Percentiles rank a stretch among this genome's conserved stretches.
Evolutionary conservation across 2,113 vertebrate genomes (phyloP).

Genomic region (Danio rerio): GRCz12tu NC_133192.1:23932001-23932500

Average conservation of each 20-base stretch:
- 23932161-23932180: too few relatives aligned
- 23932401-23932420: slow-evolving; percentile 84
- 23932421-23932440: slow-evolving; percentile 2
- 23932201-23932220: neutral
- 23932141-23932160: neutral
- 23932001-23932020: slow-evolving; percentile 96
- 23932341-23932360: slow-evolving; percentile 90
- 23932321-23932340: slow-evolving; percentile 87
- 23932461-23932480: neutral
- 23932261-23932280: neutral
- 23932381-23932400: slow-evolving; percentile 88
- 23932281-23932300: slow-evolving; percentile 88
- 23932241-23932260: neutral
- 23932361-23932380: slow-evolving; percentile 91
- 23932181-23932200: neutral
- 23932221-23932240: neutral
- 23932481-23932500: slow-evolving; percentile 82
- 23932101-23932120: neutral
- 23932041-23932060: slow-evolving; percentile 72
- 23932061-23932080: neutral
- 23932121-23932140: neutral
- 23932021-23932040: slow-evolving; percentile 85
- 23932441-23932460: neutral
- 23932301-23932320: slow-evolving; percentile 92
- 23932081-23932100: neutral